Percentiles rank a stretch among this genome's conserved stretches.
Conservation (phyloP, 2,888 invertebrate species). For the Drosophila longiperda region DNA sequence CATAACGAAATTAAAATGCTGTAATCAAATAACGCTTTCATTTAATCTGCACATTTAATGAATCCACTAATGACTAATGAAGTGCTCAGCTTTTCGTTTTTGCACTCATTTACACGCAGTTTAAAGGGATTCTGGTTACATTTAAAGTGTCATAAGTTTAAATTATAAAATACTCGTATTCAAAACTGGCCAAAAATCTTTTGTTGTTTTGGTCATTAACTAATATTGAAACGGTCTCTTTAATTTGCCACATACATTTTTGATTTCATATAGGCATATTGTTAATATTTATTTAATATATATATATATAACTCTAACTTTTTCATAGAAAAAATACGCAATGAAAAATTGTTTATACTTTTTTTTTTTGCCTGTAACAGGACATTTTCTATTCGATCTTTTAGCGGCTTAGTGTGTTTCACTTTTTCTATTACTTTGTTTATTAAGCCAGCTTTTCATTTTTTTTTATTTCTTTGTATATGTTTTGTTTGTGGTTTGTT, state of each 20-base stretch:
- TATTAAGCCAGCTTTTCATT: conserved; percentile 32
- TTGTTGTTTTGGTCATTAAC: neutral
- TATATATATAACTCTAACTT: conserved; percentile 46
- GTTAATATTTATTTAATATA: conserved; percentile 24
- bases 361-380: conserved; percentile 5
- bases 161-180: neutral
- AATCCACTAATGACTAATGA: conserved; percentile 25
- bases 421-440: conserved; percentile 21
- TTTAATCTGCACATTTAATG: conserved; percentile 17
- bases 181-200: neutral
- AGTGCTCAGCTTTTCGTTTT: conserved; percentile 6
- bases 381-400: conserved; percentile 11
- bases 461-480: conserved; percentile 26
- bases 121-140: neutral
- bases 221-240: neutral
- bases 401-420: conserved; percentile 11
- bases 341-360: conserved; percentile 37
- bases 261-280: conserved; percentile 17
- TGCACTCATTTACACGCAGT: conserved; percentile 4
- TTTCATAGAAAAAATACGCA: conserved; percentile 74
- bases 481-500: conserved; percentile 23
- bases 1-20: conserved; percentile 44
- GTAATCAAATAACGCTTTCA: conserved; percentile 32
- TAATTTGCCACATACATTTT: conserved; percentile 15
- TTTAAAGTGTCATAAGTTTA: neutral